Base-by-base conservation (phyloP, 1,140 invertebrate species). In the Yoshiicerus persimilis region DNA sequence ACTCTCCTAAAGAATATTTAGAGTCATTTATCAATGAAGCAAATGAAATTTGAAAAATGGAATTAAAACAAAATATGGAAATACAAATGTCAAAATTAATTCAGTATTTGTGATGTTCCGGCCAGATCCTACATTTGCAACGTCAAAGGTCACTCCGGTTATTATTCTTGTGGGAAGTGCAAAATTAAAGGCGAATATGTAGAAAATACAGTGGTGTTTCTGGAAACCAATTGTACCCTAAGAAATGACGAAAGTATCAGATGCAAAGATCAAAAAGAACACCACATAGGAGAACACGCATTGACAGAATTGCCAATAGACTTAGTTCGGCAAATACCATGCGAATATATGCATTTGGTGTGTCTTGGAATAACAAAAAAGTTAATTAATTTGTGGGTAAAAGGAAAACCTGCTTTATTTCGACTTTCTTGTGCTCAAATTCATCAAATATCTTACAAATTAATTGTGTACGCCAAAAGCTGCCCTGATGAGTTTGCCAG, bases 401-500 rank as follows among this genome's bases (percentile, higher is more conserved):
- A 36, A 84, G 39, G 30, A 10, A 39, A 41, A 56, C 16, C n/a
- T 4, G 34, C 84, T 20, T 9, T 8, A 11, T 77, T 34, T 80
- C 25, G 66, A 23, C 34, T 88, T 23, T 66, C 47, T 64, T 3
- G 9, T 4, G 3, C n/a, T 0, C 13, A 8, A 10, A 77, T 32
- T 3, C 34, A 20, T 25, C 11, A 25, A 1, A 38, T 88, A 16
- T 88, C 87, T 0, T 13, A 39, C 1, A 20, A 70, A 11, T 23
- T 88, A 2, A 27, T 66, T 11, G 5, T 5, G 1, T 9, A 9
- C 2, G 30, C 25, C n/a, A 84, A 38, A 30, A 10, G 1, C 2
- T 25, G 64, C 9, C 87, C 92, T 27, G 13, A 27, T 38, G 92
- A 93, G 89, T 93, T 93, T 92, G 75, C 84, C 56, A 87, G 93